A percentile compares a stretch with the other conserved stretches of the same genome.
Conservation (phyloP, 2,797 vertebrate species). For the Myotis planiceps region DNA sequence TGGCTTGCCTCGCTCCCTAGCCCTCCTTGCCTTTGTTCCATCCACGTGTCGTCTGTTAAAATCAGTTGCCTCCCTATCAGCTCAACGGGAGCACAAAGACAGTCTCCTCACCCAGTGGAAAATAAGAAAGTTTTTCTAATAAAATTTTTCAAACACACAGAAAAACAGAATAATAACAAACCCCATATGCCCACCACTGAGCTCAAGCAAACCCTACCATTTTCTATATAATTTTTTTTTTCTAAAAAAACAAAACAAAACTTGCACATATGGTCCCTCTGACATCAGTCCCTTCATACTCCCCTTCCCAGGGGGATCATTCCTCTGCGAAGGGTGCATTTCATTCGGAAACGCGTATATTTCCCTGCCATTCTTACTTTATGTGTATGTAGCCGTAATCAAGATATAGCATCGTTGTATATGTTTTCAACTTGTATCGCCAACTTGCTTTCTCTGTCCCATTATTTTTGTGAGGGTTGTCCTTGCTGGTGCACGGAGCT, state of each 20-base stretch:
- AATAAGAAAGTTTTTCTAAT: not conserved
- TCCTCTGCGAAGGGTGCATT: not conserved
- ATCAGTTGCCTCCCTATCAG: not conserved
- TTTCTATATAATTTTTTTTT: not conserved
- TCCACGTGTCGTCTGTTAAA: not conserved
- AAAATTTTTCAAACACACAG: not conserved
- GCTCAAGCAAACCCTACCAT: not conserved
- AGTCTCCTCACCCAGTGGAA: not conserved
- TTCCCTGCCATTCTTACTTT: not conserved
- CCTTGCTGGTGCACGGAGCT: fast-evolving
- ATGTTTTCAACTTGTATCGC: not conserved
- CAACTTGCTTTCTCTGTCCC: not conserved
- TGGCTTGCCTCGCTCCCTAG: fast-evolving
- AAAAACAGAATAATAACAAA: not conserved
- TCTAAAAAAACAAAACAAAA: not conserved
- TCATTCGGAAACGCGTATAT: not conserved
- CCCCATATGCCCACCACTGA: too few species aligned
- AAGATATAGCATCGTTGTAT: fast-evolving
- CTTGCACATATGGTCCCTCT: too few species aligned
- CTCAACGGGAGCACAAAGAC: not conserved
- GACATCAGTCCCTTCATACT: not conserved
- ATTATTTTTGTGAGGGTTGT: not conserved
- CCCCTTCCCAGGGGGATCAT: not conserved
- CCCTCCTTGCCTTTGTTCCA: not conserved
- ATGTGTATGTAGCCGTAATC: fast-evolving